These are phyloP conservation scores for Anneissia japonica DNA, from an alignment of 35 echinoderm and acorn worm species.

Conservation along the genomic window DNA sequence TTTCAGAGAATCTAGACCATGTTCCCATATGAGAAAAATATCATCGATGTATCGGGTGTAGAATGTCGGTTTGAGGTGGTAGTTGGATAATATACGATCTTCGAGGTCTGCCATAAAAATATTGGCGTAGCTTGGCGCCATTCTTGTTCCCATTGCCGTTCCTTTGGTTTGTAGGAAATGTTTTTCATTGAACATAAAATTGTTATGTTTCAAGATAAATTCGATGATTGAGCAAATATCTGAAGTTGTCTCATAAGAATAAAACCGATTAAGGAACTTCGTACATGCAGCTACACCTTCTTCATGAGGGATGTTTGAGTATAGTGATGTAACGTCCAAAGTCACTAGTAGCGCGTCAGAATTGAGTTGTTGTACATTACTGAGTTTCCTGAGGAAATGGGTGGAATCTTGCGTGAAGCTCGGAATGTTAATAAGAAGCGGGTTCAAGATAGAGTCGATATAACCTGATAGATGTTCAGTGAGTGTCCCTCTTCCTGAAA, in stretches of 20 bases:
- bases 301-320: neutral
- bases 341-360: neutral
- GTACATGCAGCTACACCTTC: neutral
- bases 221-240: neutral
- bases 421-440: neutral
- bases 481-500: neutral
- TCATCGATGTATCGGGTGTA: constrained; percentile 36
- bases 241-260: too few relatives aligned
- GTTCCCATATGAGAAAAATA: constrained; percentile 33
- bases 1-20: neutral
- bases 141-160: constrained; percentile 29
- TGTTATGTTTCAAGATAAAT: constrained; percentile 15
- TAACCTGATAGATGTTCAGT: neutral
- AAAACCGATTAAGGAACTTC: too few relatives aligned
- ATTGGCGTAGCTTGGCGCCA: constrained; percentile 28
- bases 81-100: neutral
- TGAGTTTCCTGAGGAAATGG: neutral
- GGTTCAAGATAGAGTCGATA: neutral
- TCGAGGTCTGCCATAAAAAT: constrained; percentile 38
- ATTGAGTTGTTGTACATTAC: neutral
- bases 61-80: constrained; percentile 4
- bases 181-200: constrained; percentile 10
- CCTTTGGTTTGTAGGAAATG: constrained; percentile 3
- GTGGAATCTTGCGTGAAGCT: neutral
- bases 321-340: neutral